Base-by-base conservation (phyloP, 35 echinoderm and acorn worm genomes). In the Apostichopus japonicus region DNA sequence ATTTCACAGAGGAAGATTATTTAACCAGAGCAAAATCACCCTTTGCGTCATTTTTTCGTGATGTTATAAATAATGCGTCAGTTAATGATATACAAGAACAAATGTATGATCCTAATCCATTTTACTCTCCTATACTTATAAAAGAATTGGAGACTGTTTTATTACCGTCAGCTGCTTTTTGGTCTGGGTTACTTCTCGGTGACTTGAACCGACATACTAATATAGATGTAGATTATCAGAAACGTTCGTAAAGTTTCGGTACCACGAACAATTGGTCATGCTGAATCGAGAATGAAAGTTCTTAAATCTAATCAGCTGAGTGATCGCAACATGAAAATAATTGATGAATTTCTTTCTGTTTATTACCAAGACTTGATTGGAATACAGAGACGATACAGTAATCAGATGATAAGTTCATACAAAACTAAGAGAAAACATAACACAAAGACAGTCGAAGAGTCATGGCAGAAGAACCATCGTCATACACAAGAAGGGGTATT, bases 271-370 rank as follows among this genome's bases (percentile, higher is more conserved):
- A 79, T 79, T 24, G 77, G 77, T 10, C 77, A 79, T 52, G 21
- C 77, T 23, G 77, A 79, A 79, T 79, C 77, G 10, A 1, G 77
- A 52, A 79, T 79, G 77, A 79, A 79, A 52, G 77, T 79, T 79
- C 77, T 79, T 10, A 10, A 79, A 79, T 79, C 21, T 79, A 79
- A 24, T 22, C 77, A 79, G 21, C 21, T 79, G 8, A 22, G 77
- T 10, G 21, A 21, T 79, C 77, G 77, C 21, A 79, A 52, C 10
- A 52, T 79, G 10, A 79, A 79, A 52, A 79, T 2, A 15, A 22
- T 79, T 10, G 77, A 79, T 79, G 77, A 79, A 79, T 79, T 24
- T 79, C 44, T 23, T 22, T 10, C 56, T 8, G 56, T 92, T 51
- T 59, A 80, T 80, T 61, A 52, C 15, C 11, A 16, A 51, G 90